phyloP scores from a whole-genome alignment of 2,113 vertebrate species.

The Grammomys dolichurus region DNA sequence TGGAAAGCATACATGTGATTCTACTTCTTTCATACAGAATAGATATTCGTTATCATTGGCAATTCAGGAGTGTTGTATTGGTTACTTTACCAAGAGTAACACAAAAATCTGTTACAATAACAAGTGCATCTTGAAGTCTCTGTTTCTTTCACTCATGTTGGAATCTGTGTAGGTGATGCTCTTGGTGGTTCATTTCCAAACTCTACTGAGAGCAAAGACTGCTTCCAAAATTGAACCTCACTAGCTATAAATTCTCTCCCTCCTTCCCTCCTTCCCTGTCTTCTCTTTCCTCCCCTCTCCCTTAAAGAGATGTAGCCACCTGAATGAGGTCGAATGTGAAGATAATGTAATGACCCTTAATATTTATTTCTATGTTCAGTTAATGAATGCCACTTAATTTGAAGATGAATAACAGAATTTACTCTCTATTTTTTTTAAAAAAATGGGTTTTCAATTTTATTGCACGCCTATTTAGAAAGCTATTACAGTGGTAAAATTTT shows the following conservation, averaged over 20 bases:
- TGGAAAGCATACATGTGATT: constrained; percentile 39
- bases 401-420: background rate
- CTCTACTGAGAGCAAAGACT: background rate
- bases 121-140: background rate
- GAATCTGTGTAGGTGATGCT: background rate
- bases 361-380: constrained; percentile 5
- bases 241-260: background rate
- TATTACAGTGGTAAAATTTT: background rate
- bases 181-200: constrained; percentile 17
- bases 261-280: fast-evolving
- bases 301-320: background rate
- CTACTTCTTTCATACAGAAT: constrained; percentile 45
- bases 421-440: background rate
- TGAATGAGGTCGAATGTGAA: background rate
- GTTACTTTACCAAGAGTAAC: background rate
- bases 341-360: background rate
- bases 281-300: background rate
- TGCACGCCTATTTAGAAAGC: background rate
- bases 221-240: constrained; percentile 26
- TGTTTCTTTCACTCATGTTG: background rate
- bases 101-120: background rate
- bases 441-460: constrained; percentile 16
- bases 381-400: constrained; percentile 9
- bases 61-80: background rate
- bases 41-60: background rate